Conservation (phyloP, 2,113 vertebrate species). For the Epinephelus fuscoguttatus region DNA sequence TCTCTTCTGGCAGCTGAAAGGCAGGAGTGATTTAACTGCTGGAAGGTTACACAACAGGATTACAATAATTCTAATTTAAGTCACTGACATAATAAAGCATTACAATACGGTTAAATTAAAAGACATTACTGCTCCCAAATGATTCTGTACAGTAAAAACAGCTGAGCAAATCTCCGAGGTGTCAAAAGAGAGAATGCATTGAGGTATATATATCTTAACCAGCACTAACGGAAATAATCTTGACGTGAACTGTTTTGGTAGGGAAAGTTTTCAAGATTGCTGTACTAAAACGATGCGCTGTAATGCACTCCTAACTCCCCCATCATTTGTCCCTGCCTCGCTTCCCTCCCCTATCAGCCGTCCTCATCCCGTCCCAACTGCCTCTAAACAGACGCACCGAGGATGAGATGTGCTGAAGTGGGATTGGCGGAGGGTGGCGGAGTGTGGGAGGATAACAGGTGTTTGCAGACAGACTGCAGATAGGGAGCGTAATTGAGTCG, state of each 20-base stretch:
- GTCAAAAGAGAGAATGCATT: background rate
- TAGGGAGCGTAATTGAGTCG: conserved; percentile 86
- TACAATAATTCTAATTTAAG: conserved; percentile 30
- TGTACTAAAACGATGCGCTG: conserved; percentile 31
- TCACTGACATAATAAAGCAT: conserved; percentile 37
- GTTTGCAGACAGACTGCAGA: conserved; percentile 87
- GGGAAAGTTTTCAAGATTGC: conserved; percentile 51
- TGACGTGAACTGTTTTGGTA: conserved; percentile 20
- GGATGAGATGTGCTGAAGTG: conserved; percentile 72
- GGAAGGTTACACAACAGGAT: conserved; percentile 28
- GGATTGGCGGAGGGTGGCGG: conserved; percentile 78
- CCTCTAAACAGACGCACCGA: conserved; percentile 69
- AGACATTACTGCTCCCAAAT: conserved; percentile 9
- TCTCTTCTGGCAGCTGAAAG: conserved; percentile 50
- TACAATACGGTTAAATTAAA: conserved; percentile 36
- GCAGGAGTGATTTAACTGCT: conserved; percentile 11
- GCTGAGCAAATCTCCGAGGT: conserved; percentile 5
- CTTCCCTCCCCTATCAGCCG: conserved; percentile 23
- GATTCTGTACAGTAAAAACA: conserved; percentile 3
- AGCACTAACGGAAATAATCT: conserved; percentile 48
- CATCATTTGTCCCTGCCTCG: conserved; percentile 39
- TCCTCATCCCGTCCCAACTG: conserved; percentile 63
- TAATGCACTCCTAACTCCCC: conserved; percentile 41
- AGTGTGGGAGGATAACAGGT: conserved; percentile 86
- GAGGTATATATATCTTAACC: conserved; percentile 12